phyloP scores from a whole-genome alignment of 2,113 vertebrate species.

The Paratilapia polleni region DNA sequence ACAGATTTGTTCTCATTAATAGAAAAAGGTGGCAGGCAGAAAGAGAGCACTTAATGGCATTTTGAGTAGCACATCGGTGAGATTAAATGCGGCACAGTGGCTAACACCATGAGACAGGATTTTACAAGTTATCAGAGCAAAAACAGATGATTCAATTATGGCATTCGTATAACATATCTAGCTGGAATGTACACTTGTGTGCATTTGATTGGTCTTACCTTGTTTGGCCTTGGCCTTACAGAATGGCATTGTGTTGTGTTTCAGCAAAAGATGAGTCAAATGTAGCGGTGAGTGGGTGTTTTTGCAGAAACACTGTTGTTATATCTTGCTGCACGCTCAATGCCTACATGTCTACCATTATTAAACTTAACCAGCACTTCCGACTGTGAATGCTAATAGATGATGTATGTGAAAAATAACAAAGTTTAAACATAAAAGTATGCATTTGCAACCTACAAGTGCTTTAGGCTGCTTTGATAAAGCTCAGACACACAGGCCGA shows the following conservation, averaged over 20 bases:
- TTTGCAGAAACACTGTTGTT: neutral
- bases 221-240: neutral
- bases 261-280: neutral
- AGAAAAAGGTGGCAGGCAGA: neutral
- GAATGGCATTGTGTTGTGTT: neutral
- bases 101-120: neutral
- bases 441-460: constrained; percentile 17
- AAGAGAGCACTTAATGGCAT: neutral
- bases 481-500: constrained; percentile 32
- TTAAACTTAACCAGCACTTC: neutral
- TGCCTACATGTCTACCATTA: neutral
- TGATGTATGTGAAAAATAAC: constrained; percentile 17
- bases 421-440: constrained; percentile 36
- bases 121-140: neutral
- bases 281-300: neutral
- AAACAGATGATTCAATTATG: neutral
- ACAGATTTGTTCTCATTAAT: neutral
- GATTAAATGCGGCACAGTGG: neutral
- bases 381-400: neutral
- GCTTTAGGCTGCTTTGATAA: constrained; percentile 36
- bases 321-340: neutral
- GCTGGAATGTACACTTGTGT: neutral
- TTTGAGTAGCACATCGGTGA: neutral
- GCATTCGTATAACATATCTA: neutral
- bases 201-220: neutral